These are phyloP conservation scores for Ornithoptera priamus DNA, from an alignment of 2,888 invertebrate genomes.

Conservation along the genomic window DNA sequence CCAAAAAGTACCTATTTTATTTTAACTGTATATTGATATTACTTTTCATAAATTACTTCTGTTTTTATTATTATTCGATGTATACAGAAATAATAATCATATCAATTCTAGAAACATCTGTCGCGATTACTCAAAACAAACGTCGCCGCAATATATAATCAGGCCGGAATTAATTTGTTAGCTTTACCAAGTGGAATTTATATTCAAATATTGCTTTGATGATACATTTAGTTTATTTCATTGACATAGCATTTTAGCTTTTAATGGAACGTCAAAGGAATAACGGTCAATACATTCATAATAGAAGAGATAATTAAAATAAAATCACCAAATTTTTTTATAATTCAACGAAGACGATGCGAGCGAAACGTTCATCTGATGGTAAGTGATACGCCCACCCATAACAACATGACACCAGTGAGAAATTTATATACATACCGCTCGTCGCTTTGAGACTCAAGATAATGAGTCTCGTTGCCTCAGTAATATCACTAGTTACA, in stretches of 20 bases:
- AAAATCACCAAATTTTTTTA: too few relatives aligned
- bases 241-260: conserved; percentile 12
- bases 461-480: too few relatives aligned
- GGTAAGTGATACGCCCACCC: too few relatives aligned
- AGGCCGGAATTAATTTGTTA: conserved; percentile 26
- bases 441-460: too few relatives aligned
- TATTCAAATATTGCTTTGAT: conserved; percentile 24
- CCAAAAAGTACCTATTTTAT: too few relatives aligned
- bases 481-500: too few relatives aligned
- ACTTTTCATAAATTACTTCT: neutral
- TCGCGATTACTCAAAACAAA: conserved; percentile 26
- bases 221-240: conserved; percentile 24
- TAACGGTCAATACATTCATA: too few relatives aligned
- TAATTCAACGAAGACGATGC: too few relatives aligned
- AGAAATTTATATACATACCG: too few relatives aligned
- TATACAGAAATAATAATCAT: conserved; percentile 10
- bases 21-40: neutral
- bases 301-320: too few relatives aligned
- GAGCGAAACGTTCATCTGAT: too few relatives aligned
- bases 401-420: too few relatives aligned
- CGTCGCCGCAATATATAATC: conserved; percentile 19
- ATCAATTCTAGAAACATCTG: conserved; percentile 27
- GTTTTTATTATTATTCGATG: conserved; percentile 12
- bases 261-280: neutral
- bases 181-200: conserved; percentile 26